Evolutionary conservation across 2,113 vertebrate genomes (phyloP), one percentile per base, ranked within the genome.

Genomic region (Rhinoptilus africanus): DNA sequence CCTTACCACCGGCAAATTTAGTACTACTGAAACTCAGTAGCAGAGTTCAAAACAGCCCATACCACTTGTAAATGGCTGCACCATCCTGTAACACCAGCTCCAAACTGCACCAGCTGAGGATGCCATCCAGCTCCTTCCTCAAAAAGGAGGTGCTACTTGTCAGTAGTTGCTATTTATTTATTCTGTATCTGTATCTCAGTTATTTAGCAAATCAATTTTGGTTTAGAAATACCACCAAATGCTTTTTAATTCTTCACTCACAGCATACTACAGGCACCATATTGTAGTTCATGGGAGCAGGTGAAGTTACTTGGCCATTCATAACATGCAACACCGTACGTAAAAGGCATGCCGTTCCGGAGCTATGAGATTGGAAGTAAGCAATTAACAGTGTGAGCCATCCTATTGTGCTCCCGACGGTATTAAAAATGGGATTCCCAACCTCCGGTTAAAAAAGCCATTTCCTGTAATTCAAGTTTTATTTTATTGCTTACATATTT

Each of bases 401-500:
- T 24, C 64, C n/a, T 73, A 11, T 73, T n/a, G 41, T 23, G 79
- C 34, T 11, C 8, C 23, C 18, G 8, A 23, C 14, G 13, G 41
- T 57, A 59, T 57, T 47, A 71, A 26, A 79, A 88, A 60, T 50
- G 56, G 27, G 35, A 92, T 64, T 64, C 45, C 35, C n/a, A 80
- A 27, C 11, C 57, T 74, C 15, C 30, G 85, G 18, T 17, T 4
- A 28, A 28, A 62, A 53, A 63, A 69, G 10, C 30, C 12, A 64
- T 50, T 82, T 94, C 54, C 80, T 91, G 24, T 35, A 88, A 88
- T 69, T 95, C 57, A 69, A 30, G 6, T 64, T 62, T 4, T 15
- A 63, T 82, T 89, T 85, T 88, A 91, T 53, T 94, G 79, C 69
- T 96, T 81, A 41, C 14, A 0, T 59, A 45, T 71, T 92, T 93